Evolutionary conservation across 1,140 invertebrate species (phyloP), one percentile per base, ranked within the genome.

Genomic region (Lutraria rhynchaena): DNA sequence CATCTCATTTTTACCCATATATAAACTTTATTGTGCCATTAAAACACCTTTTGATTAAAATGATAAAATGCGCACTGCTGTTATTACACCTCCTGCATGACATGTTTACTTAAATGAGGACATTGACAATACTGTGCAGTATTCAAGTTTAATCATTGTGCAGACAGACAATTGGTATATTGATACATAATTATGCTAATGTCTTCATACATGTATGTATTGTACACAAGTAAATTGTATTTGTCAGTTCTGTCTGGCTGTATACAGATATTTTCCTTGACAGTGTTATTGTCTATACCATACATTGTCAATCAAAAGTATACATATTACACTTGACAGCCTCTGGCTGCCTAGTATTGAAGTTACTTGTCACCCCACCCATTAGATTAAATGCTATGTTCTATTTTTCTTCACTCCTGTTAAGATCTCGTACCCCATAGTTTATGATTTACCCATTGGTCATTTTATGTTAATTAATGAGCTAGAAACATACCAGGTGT

Each of bases 361-460:
- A n/a, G 22, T 67, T 27, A 67, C 44, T 24, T 67, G 63, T 67
- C 63, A 67, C 63, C 33, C 63, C 63, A 67, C 63, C 63, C 60
- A 33, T n/a, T 33, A 60, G 37, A 44, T 63, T 22, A 44, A 37
- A 37, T 37, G 11, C 35, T 27, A 27, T 29, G 22, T 57, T 9
- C 13, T 57, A 27, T 27, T 24, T 27, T 24, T 27, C 55, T n/a
- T n/a, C n/a, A n/a, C n/a, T n/a, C n/a, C n/a, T n/a, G n/a, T n/a
- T n/a, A n/a, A n/a, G n/a, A n/a, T n/a, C n/a, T n/a, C n/a, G n/a
- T n/a, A n/a, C n/a, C n/a, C n/a, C n/a, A n/a, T n/a, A n/a, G n/a
- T n/a, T n/a, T n/a, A n/a, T n/a, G n/a, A n/a, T n/a, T n/a, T n/a
- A n/a, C n/a, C n/a, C n/a, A n/a, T n/a, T n/a, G n/a, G n/a, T n/a